A percentile compares a stretch with the other conserved stretches of the same genome.
These are phyloP conservation scores for Aphelenchoides avenae DNA, from an alignment of 1,140 invertebrate genomes.

Conservation along the genomic window DNA sequence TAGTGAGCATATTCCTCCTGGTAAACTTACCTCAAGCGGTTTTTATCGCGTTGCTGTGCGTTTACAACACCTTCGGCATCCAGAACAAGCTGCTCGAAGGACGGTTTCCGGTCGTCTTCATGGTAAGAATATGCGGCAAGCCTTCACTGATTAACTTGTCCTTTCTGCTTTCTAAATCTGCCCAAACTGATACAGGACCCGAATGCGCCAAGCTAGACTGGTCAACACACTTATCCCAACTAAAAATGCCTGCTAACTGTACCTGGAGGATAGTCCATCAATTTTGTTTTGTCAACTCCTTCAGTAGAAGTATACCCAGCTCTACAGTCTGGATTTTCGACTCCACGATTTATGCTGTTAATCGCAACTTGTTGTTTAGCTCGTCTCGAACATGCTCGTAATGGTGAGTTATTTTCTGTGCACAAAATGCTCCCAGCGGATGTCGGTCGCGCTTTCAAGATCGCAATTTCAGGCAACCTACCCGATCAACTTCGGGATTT, in stretches of 20 bases:
- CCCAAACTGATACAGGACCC: no score
- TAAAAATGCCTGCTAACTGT: no score
- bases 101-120: conserved; percentile 73
- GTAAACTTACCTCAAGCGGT: conserved; percentile 86
- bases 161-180: no score
- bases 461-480: conserved; percentile 68
- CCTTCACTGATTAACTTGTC: no score
- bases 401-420: conserved; percentile 64
- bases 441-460: not conserved
- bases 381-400: conserved; percentile 85
- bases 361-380: conserved; percentile 22
- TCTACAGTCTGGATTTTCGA: no score
- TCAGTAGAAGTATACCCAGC: no score
- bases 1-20: conserved; percentile 81
- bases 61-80: conserved; percentile 52
- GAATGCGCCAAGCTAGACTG: no score
- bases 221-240: no score
- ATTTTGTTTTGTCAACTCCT: no score
- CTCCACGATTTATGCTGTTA: no score
- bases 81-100: conserved; percentile 68
- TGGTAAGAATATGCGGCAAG: no score
- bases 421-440: not conserved
- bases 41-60: conserved; percentile 77
- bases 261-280: no score
- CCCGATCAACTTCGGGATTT: conserved; percentile 90